These are phyloP conservation scores for Theretra japonica DNA, from an alignment of 2,888 invertebrate genomes.

Conservation along the genomic window DNA sequence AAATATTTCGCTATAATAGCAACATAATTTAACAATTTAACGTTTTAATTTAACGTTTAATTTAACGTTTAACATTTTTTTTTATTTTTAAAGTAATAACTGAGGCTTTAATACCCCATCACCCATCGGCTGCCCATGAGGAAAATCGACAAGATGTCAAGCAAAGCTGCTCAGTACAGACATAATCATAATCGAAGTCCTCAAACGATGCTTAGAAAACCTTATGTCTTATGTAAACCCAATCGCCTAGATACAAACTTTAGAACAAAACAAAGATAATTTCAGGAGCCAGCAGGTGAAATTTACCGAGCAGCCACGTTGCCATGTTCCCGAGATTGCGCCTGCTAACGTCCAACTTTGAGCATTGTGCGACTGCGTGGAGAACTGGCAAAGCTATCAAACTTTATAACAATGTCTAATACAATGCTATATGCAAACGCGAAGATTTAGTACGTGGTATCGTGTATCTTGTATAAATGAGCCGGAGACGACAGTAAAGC, in stretches of 20 bases:
- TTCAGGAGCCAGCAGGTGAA: conserved; percentile 40
- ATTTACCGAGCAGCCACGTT: conserved; percentile 25
- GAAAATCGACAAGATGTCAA: too few relatives aligned
- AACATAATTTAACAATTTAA: too few relatives aligned
- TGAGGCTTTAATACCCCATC: too few relatives aligned
- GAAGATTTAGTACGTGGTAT: conserved; percentile 46
- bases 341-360: conserved; percentile 49
- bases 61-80: too few relatives aligned
- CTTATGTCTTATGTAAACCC: not conserved
- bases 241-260: conserved; percentile 24
- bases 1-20: too few relatives aligned
- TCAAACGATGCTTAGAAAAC: not conserved
- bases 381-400: conserved; percentile 67
- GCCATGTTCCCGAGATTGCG: conserved; percentile 55
- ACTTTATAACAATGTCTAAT: conserved; percentile 69
- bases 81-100: too few relatives aligned
- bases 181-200: not conserved
- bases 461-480: conserved; percentile 12
- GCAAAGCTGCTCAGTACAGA: too few relatives aligned
- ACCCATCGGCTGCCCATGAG: too few relatives aligned
- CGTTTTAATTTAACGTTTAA: too few relatives aligned
- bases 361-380: conserved; percentile 49
- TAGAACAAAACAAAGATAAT: conserved; percentile 49
- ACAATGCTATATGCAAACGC: conserved; percentile 65
- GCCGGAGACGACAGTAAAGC: conserved; percentile 18